Conservation (phyloP, 2,888 invertebrate species). For the Timema cristinae region DNA sequence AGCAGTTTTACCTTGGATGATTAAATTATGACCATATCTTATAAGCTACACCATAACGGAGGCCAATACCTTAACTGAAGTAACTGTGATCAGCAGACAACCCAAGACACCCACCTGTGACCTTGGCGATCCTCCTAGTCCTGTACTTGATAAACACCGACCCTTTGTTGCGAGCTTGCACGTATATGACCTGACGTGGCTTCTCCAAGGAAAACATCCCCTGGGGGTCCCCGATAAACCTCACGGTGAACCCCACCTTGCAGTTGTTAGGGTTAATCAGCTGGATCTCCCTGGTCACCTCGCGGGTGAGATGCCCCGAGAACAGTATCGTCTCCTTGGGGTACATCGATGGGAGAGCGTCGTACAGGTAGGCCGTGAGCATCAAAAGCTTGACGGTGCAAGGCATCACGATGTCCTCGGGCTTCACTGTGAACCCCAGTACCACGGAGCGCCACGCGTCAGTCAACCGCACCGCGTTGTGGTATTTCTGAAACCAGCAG, state of each 20-base stretch:
- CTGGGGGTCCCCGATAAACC: too few relatives aligned
- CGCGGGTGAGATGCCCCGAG: conserved; percentile 11
- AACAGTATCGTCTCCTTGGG: conserved; percentile 35
- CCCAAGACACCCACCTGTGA: too few relatives aligned
- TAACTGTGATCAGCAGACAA: too few relatives aligned
- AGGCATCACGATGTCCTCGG: conserved; percentile 51
- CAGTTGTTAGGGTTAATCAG: conserved; percentile 22
- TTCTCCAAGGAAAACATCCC: too few relatives aligned
- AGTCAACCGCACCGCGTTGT: conserved; percentile 55
- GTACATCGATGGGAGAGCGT: conserved; percentile 51
- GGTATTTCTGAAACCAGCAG: conserved; percentile 42
- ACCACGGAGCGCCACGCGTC: conserved; percentile 53
- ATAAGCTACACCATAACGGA: too few relatives aligned
- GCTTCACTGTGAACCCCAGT: conserved; percentile 53
- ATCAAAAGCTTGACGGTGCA: conserved; percentile 57
- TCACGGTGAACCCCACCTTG: too few relatives aligned
- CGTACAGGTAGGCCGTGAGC: conserved; percentile 53
- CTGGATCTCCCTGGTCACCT: conserved; percentile 35
- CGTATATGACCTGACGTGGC: conserved; percentile 21
- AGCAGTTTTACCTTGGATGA: too few relatives aligned
- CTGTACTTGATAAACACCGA: conserved; percentile 36
- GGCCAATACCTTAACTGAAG: too few relatives aligned
- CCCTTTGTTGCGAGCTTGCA: conserved; percentile 31
- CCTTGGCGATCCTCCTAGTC: conserved; percentile 26
- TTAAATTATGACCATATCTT: too few relatives aligned